These are phyloP conservation scores for Arge pagana DNA, from an alignment of 2,888 invertebrate genomes.

Conservation along the genomic window DNA sequence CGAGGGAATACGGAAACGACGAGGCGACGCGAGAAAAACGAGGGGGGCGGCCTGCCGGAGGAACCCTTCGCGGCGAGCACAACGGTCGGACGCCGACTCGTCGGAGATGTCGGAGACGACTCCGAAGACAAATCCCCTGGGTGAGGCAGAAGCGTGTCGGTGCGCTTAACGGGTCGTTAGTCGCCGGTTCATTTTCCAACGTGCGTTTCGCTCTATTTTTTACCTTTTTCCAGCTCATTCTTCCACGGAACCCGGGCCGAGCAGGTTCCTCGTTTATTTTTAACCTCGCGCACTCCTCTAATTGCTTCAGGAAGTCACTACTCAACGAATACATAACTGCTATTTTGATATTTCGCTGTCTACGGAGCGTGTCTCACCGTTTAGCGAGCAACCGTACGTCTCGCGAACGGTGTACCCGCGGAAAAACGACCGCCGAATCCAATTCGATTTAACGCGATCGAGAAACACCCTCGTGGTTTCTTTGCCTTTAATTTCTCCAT, in stretches of 20 bases:
- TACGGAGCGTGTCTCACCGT: constrained; percentile 21
- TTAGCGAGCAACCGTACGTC: constrained; percentile 11
- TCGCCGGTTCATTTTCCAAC: constrained; percentile 21
- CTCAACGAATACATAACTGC: constrained; percentile 35
- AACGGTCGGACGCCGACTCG: neutral
- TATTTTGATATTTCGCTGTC: constrained; percentile 30
- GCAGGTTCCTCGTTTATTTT: constrained; percentile 38
- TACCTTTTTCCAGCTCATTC: constrained; percentile 27
- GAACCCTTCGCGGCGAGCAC: no score
- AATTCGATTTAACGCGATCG: neutral
- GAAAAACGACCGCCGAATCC: neutral
- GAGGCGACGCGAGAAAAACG: no score
- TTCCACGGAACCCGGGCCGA: constrained; percentile 15
- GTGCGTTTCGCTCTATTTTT: constrained; percentile 13
- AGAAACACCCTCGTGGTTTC: no score
- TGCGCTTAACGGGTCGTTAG: constrained; percentile 49
- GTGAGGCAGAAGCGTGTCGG: constrained; percentile 36
- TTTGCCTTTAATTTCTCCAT: no score
- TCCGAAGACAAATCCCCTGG: constrained; percentile 48
- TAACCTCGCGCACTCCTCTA: constrained; percentile 29
- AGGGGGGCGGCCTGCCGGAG: no score
- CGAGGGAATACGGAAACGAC: no score
- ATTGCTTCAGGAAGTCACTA: constrained; percentile 37
- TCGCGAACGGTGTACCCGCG: neutral
- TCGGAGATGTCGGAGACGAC: constrained; percentile 5